Percentiles rank a stretch among this genome's conserved stretches.
These are phyloP conservation scores for Cygnus atratus DNA, from an alignment of 2,113 vertebrate species.

Conservation along the genomic window DNA sequence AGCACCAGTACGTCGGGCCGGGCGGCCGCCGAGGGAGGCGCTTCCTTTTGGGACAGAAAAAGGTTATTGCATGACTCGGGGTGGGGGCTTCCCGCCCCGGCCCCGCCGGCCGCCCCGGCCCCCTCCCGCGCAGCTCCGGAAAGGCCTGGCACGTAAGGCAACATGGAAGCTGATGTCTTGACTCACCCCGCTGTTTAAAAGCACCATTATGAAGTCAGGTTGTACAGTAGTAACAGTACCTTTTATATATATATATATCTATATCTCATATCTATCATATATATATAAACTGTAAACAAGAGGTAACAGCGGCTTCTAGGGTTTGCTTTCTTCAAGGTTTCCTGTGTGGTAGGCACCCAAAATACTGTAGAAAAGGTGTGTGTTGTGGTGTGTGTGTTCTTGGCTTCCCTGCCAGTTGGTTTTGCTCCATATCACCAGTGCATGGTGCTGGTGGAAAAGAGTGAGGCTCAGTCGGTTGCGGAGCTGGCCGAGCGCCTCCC, in stretches of 20 bases:
- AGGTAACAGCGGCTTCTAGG: slow-evolving; percentile 90
- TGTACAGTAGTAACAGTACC: slow-evolving; percentile 99
- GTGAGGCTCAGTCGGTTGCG: slow-evolving; percentile 80
- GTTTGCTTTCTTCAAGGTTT: slow-evolving; percentile 88
- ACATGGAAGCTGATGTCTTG: slow-evolving; percentile 88
- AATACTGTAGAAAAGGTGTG: slow-evolving; percentile 85
- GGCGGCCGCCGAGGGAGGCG: slow-evolving; percentile 43
- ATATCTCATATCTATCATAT: slow-evolving; percentile 81
- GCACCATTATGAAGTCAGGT: slow-evolving; percentile 95
- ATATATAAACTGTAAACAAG: slow-evolving; percentile 98
- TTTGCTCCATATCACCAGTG: slow-evolving; percentile 72
- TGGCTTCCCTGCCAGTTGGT: slow-evolving; percentile 70
- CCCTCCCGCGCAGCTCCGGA: slow-evolving; percentile 32
- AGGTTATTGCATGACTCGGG: slow-evolving; percentile 77
- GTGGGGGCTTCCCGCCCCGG: slow-evolving; percentile 54
- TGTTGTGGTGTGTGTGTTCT: slow-evolving; percentile 66
- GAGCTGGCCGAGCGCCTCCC: slow-evolving; percentile 48
- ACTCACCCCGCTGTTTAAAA: slow-evolving; percentile 85
- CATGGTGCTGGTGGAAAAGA: slow-evolving; percentile 74
- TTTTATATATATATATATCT: slow-evolving; percentile 79
- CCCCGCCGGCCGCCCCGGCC: slow-evolving; percentile 36
- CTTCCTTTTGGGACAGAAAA: slow-evolving; percentile 62
- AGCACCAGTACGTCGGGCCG: slow-evolving; percentile 81
- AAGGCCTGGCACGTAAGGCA: slow-evolving; percentile 82
- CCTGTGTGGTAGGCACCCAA: slow-evolving; percentile 85